Percentiles rank a stretch among this genome's conserved stretches.
Evolutionary conservation across 2,888 invertebrate genomes (phyloP).

Genomic region (Trachelus tabidus): DNA sequence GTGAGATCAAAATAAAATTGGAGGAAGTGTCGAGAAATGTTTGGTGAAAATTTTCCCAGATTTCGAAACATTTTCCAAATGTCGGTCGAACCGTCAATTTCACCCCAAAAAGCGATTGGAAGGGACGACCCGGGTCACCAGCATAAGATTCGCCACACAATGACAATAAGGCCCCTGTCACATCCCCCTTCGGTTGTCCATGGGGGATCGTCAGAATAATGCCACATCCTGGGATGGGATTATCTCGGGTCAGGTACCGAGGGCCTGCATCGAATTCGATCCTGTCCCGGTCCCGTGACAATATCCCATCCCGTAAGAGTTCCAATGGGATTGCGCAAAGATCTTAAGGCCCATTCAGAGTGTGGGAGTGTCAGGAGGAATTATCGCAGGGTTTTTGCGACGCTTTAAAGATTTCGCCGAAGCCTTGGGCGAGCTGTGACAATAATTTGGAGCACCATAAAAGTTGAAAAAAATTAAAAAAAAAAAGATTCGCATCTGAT

Average conservation of each 20-base stretch:
- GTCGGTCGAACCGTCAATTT: slow-evolving; percentile 18
- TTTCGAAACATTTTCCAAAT: slow-evolving; percentile 32
- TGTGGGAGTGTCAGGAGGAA: slow-evolving; percentile 47
- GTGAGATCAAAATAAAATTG: not conserved
- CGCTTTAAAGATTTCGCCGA: not conserved
- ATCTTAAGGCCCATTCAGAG: slow-evolving; percentile 36
- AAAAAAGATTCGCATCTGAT: too few species aligned
- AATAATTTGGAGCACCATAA: not conserved
- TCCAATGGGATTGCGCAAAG: slow-evolving; percentile 54
- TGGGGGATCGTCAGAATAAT: slow-evolving; percentile 37
- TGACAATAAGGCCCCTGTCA: slow-evolving; percentile 15
- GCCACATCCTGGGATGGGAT: slow-evolving; percentile 57
- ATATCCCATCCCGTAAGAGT: slow-evolving; percentile 14
- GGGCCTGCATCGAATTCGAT: slow-evolving; percentile 35
- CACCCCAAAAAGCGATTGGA: slow-evolving; percentile 20
- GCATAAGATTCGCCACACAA: slow-evolving; percentile 40
- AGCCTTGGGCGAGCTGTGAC: not conserved
- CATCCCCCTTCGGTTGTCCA: slow-evolving; percentile 40
- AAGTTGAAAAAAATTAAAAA: not conserved
- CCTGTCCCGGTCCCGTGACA: slow-evolving; percentile 20
- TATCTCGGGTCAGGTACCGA: slow-evolving; percentile 62
- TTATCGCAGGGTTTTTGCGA: not conserved
- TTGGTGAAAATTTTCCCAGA: slow-evolving; percentile 8
- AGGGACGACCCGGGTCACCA: slow-evolving; percentile 4
- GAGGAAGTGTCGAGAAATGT: not conserved